These are phyloP conservation scores for Pachyseris speciosa DNA, from an alignment of 64 coral and sea anemone genomes.

Conservation along the genomic window DNA sequence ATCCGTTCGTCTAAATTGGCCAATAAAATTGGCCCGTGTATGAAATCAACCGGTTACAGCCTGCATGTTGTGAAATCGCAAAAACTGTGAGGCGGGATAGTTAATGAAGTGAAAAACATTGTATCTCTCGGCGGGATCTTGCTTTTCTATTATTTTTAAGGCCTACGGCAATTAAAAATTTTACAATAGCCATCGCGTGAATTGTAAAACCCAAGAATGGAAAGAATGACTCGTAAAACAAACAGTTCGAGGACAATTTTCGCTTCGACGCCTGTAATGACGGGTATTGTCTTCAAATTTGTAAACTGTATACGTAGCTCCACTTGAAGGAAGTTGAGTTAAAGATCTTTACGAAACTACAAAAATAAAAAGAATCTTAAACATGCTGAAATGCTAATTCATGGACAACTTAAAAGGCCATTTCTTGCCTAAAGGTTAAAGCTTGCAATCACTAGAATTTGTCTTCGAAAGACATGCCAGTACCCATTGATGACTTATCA, in stretches of 20 bases:
- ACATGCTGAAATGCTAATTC: not conserved
- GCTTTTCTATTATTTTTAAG: not conserved
- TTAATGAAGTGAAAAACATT: not conserved
- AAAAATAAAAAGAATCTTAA: not conserved
- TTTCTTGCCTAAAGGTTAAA: not conserved
- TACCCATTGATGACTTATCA: no score
- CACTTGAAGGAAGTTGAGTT: not conserved
- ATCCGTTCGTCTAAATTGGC: conserved; percentile 9
- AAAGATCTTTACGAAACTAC: not conserved
- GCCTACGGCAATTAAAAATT: not conserved
- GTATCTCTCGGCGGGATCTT: conserved; percentile 26
- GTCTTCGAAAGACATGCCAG: no score
- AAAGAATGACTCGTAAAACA: not conserved
- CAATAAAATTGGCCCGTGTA: conserved; percentile 15
- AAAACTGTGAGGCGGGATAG: not conserved
- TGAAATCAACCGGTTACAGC: not conserved
- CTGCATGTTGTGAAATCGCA: not conserved
- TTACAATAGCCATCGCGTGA: not conserved
- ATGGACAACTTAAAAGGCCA: not conserved
- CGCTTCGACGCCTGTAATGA: not conserved
- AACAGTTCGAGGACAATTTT: not conserved
- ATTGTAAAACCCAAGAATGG: not conserved
- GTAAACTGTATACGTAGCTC: not conserved
- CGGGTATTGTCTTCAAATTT: not conserved
- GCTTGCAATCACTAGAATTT: no score